These are phyloP conservation scores for Zoanthus sansibaricus DNA, from an alignment of 92 coral and sea anemone genomes.

Conservation along the genomic window DNA sequence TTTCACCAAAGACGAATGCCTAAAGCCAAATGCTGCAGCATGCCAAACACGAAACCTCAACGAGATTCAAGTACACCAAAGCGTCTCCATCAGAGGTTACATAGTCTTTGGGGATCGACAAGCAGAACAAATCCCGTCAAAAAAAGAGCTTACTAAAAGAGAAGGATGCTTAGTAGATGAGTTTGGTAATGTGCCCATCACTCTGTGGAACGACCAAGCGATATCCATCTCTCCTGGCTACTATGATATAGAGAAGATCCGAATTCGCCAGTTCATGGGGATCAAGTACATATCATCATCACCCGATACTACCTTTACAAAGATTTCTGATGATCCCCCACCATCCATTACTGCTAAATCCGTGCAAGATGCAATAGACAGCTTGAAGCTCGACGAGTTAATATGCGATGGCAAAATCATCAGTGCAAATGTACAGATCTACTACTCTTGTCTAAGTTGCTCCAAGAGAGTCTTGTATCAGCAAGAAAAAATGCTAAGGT, in stretches of 20 bases:
- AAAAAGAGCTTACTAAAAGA: constrained; percentile 62
- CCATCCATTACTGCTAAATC: constrained; percentile 44
- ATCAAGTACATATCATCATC: constrained; percentile 59
- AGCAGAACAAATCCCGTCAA: constrained; percentile 70
- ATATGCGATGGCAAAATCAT: constrained; percentile 43
- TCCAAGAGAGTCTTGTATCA: constrained; percentile 44
- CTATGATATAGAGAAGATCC: constrained; percentile 66
- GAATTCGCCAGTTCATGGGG: constrained; percentile 72
- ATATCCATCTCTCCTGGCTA: constrained; percentile 55
- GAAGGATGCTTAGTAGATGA: constrained; percentile 77
- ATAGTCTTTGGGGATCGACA: constrained; percentile 65
- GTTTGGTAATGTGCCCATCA: constrained; percentile 67
- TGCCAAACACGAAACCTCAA: constrained; percentile 60
- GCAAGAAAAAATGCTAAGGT: constrained; percentile 43
- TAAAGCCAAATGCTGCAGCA: constrained; percentile 30
- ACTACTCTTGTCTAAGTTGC: constrained; percentile 44
- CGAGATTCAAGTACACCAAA: constrained; percentile 68
- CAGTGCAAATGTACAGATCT: constrained; percentile 44
- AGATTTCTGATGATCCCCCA: constrained; percentile 44
- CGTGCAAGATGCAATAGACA: constrained; percentile 44
- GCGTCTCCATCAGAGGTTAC: constrained; percentile 64
- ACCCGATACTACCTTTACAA: constrained; percentile 44
- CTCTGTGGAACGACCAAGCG: constrained; percentile 75
- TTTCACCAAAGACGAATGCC: constrained; percentile 42
- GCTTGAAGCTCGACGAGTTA: constrained; percentile 45